phyloP scores from a whole-genome alignment of 2,888 invertebrate genomes.

The Drosophila prolongata region DNA sequence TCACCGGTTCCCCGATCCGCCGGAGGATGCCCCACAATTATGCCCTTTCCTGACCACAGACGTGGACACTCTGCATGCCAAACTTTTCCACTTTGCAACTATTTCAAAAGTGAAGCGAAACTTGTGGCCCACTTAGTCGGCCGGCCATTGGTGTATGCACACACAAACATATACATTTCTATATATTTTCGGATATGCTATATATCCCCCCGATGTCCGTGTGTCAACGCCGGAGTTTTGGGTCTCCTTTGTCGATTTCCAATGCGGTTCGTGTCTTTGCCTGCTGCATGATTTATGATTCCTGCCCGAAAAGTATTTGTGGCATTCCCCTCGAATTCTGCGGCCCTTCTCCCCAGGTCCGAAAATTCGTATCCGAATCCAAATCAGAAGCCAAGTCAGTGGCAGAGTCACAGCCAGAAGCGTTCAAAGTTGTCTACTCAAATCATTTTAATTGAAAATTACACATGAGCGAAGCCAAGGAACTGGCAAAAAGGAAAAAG shows the following conservation, averaged over 20 bases:
- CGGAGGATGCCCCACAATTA: constrained; percentile 43
- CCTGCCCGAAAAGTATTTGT: constrained; percentile 71
- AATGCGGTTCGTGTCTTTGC: constrained; percentile 72
- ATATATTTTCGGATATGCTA: constrained; percentile 22
- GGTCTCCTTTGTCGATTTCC: constrained; percentile 58
- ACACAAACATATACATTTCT: constrained; percentile 45
- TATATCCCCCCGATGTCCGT: constrained; percentile 12
- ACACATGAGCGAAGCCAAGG: constrained; percentile 79
- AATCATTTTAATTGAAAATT: constrained; percentile 82
- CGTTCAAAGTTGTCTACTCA: constrained; percentile 77
- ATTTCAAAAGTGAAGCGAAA: constrained; percentile 76
- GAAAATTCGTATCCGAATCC: constrained; percentile 13
- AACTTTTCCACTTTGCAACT: constrained; percentile 79
- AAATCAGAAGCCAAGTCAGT: constrained; percentile 23
- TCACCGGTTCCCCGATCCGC: constrained; percentile 6
- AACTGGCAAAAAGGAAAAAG: constrained; percentile 25
- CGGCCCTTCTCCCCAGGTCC: constrained; percentile 8
- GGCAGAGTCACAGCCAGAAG: constrained; percentile 48
- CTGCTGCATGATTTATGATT: constrained; percentile 77
- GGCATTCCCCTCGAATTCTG: constrained; percentile 16
- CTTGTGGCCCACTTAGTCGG: constrained; percentile 54
- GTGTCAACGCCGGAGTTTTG: constrained; percentile 35
- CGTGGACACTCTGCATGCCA: constrained; percentile 67
- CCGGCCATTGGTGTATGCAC: constrained; percentile 19
- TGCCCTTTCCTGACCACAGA: constrained; percentile 50